These are phyloP conservation scores for Meganola albula DNA, from an alignment of 2,888 invertebrate species.

Conservation along the genomic window DNA sequence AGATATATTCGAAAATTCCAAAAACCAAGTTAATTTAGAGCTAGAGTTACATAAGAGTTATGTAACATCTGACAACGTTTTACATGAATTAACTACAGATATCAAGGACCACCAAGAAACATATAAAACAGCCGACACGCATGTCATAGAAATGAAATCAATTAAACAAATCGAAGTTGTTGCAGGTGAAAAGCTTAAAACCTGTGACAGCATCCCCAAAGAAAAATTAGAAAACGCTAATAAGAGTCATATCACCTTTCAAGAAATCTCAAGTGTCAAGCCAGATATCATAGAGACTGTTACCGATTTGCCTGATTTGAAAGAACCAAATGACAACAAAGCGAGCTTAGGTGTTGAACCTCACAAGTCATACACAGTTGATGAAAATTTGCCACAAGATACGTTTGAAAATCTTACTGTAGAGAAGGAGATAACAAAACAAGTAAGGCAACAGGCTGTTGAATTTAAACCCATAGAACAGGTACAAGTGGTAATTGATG, in stretches of 20 bases:
- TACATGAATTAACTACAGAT: conserved; percentile 36
- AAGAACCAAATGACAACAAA: conserved; percentile 32
- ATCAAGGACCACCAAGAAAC: conserved; percentile 23
- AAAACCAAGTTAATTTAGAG: conserved; percentile 31
- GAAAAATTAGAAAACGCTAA: conserved; percentile 39
- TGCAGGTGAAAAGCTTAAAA: conserved; percentile 34
- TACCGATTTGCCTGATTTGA: conserved; percentile 27
- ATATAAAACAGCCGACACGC: conserved; percentile 34
- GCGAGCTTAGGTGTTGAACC: conserved; percentile 44
- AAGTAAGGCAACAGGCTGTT: conserved; percentile 48
- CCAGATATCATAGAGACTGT: conserved; percentile 45
- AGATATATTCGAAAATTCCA: conserved; percentile 26
- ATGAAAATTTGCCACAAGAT: conserved; percentile 57
- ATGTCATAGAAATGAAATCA: conserved; percentile 41
- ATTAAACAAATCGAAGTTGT: conserved; percentile 44
- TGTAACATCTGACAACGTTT: conserved; percentile 40
- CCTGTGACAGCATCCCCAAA: conserved; percentile 21
- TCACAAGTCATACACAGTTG: conserved; percentile 42
- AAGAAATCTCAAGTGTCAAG: conserved; percentile 38
- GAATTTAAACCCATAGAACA: conserved; percentile 48
- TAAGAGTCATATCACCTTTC: conserved; percentile 36
- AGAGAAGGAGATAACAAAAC: conserved; percentile 51
- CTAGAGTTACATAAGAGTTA: conserved; percentile 48
- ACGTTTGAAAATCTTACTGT: conserved; percentile 54
- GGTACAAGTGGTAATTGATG: conserved; percentile 44